phyloP scores from a whole-genome alignment of 2,888 invertebrate genomes.

The Phymatocera aterrima region DNA sequence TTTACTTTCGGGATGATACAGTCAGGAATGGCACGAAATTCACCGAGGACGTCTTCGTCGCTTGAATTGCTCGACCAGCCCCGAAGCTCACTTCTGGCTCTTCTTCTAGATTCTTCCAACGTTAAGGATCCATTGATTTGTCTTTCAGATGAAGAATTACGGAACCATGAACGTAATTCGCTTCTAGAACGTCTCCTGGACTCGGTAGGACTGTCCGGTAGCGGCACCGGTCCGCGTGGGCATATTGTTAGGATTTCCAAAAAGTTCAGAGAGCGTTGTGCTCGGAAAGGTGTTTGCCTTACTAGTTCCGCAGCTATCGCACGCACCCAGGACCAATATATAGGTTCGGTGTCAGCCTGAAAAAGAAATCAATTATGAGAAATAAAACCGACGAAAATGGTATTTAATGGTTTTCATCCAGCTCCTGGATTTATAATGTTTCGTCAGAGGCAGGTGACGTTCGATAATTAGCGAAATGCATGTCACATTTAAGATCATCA shows the following conservation, averaged over 20 bases:
- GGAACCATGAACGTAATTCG: constrained; percentile 70
- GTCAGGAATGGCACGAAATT: constrained; percentile 51
- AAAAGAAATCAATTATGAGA: too few relatives aligned
- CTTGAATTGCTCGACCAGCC: constrained; percentile 72
- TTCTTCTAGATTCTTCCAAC: constrained; percentile 64
- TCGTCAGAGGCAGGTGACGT: not conserved
- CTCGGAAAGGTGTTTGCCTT: constrained; percentile 84
- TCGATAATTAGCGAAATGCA: too few relatives aligned
- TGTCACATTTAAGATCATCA: not conserved
- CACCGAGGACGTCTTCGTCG: constrained; percentile 67
- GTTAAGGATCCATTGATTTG: constrained; percentile 54
- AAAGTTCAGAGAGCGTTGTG: constrained; percentile 80
- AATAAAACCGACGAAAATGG: too few relatives aligned
- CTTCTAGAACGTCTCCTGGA: constrained; percentile 69
- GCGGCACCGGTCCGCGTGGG: constrained; percentile 76
- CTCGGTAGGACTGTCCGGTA: constrained; percentile 75
- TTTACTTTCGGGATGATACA: constrained; percentile 60
- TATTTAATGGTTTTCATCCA: not conserved
- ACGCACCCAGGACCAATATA: constrained; percentile 86
- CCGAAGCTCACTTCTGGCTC: constrained; percentile 69
- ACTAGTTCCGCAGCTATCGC: constrained; percentile 85
- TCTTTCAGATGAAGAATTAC: constrained; percentile 57
- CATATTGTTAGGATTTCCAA: constrained; percentile 83
- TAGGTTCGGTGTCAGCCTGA: constrained; percentile 83
- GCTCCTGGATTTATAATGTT: not conserved